Base-by-base conservation (phyloP, 23 tunicate species). In the Trididemnum miniatum region DNA sequence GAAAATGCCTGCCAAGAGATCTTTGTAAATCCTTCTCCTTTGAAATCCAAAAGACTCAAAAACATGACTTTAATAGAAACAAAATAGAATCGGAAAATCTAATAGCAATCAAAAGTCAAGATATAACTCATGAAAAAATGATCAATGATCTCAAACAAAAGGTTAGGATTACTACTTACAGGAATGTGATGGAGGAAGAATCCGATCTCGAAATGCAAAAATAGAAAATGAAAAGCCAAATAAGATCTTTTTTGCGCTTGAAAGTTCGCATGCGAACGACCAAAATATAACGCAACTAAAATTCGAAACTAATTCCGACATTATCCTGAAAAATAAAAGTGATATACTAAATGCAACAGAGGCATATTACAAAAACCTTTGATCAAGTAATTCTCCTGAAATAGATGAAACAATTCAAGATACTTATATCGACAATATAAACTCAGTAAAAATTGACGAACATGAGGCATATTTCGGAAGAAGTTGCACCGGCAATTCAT, bases 141-240 rank as follows among this genome's bases (percentile, higher is more conserved):
- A 62, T 12, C 20, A 12, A 12, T 12, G 15, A 44, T 7, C 54
- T 44, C 9, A 15, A 44, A 44, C 9, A 15, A 9, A 44, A 44
- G 15, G 12, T 62, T 12, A 26, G 22, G 29, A 62, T 12, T 25
- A 12, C 20, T n/a, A 62, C 22, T 4, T 12, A 62, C 15, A 12
- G 29, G 22, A n/a, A 62, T 12, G 22, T n/a, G 67, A 62, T 4
- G 67, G 67, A 12, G 26, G 25, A 20, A 15, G 67, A 62, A 25
- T 62, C 4, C 27, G 67, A 12, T 20, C 67, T 12, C 15, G 15
- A 44, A 44, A 7, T 44, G 54, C 9, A 9, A 44, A 44, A 44
- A 44, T 44, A 7, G 54, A 44, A 62, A 62, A 62, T 62, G 67
- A 62, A 62, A 62, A 4, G 5, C 67, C 67, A 62, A 25, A 62